These are phyloP conservation scores for Drosophila burlai DNA, from an alignment of 1,140 invertebrate species.

Conservation along the genomic window DNA sequence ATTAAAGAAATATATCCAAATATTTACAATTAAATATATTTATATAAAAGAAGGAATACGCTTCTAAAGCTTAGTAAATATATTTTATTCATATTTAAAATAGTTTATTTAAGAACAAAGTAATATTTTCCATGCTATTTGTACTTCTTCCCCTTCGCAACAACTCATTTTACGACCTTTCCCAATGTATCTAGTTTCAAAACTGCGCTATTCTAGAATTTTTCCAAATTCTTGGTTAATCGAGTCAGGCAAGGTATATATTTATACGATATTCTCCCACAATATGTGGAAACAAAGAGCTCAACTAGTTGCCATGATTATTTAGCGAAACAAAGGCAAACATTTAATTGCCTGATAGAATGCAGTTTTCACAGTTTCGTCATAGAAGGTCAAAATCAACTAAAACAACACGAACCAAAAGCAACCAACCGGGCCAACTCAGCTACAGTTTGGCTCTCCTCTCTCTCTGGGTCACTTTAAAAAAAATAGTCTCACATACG, in stretches of 20 bases:
- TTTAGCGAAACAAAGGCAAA: conserved; percentile 53
- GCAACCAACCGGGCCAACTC: background rate
- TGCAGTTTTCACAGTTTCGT: conserved; percentile 59
- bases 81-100: no score
- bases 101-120: no score
- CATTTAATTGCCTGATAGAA: conserved; percentile 68
- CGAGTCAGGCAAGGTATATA: background rate
- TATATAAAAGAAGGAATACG: no score
- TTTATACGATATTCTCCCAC: conserved; percentile 17
- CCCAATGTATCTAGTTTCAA: background rate
- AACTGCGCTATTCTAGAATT: background rate
- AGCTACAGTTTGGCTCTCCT: conserved; percentile 2
- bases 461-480: conserved; percentile 64
- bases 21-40: no score
- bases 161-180: background rate
- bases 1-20: background rate
- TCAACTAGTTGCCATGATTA: conserved; percentile 21
- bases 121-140: background rate
- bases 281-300: conserved; percentile 35
- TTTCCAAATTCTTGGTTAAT: conserved; percentile 1
- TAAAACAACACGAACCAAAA: conserved; percentile 66
- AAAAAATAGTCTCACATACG: conserved; percentile 69
- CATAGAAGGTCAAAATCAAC: conserved; percentile 53
- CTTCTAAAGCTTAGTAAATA: no score
- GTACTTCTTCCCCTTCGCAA: background rate